Evolutionary conservation across 2,113 vertebrate species (phyloP).

Genomic region (Castor canadensis): DNA sequence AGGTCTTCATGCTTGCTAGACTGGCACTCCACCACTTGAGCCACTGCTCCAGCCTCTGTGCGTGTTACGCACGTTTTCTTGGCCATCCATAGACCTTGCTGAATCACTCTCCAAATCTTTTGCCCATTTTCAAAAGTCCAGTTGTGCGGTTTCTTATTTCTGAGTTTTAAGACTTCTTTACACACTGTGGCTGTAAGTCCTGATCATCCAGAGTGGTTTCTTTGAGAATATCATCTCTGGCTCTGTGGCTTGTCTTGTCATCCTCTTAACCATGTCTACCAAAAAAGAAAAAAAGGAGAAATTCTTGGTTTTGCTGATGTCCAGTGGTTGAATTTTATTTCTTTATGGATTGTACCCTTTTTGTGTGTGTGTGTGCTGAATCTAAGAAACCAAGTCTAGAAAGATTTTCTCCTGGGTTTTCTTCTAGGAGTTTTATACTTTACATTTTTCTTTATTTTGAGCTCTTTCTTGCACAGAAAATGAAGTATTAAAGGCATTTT

Average conservation of each 20-base stretch:
- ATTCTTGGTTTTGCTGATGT: background rate
- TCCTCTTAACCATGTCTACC: background rate
- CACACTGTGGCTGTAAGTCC: background rate
- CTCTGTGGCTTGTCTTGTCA: background rate
- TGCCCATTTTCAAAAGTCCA: background rate
- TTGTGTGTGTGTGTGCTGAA: too few relatives aligned
- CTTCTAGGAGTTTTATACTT: background rate
- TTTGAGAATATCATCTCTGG: background rate
- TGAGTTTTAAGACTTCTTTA: background rate
- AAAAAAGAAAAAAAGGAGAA: constrained; percentile 4
- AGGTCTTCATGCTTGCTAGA: too few relatives aligned
- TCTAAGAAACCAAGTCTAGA: background rate
- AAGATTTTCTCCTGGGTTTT: constrained; percentile 8
- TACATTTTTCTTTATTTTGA: background rate
- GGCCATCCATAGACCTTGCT: background rate
- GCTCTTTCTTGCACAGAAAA: background rate
- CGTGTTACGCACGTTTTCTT: background rate
- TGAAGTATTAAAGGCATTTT: background rate
- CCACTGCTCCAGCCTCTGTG: too few relatives aligned
- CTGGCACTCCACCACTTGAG: too few relatives aligned
- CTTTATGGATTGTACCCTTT: background rate
- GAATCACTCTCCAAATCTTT: background rate
- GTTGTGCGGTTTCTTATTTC: background rate
- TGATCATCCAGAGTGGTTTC: background rate
- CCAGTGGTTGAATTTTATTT: background rate